Evolutionary conservation across 2,113 vertebrate species (phyloP).

Genomic region (Polypterus bichir): DNA sequence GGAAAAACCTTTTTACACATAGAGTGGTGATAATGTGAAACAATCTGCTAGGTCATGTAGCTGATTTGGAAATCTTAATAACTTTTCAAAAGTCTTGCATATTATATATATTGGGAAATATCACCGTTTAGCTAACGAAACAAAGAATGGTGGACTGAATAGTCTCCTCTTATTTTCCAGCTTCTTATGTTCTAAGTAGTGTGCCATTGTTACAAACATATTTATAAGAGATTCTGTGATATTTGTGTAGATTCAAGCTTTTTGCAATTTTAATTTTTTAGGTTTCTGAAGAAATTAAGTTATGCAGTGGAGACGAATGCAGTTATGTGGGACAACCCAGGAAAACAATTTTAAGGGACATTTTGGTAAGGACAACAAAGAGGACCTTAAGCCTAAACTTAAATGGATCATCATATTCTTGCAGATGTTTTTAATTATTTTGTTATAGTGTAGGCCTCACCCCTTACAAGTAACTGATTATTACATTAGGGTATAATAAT

Average conservation of each 20-base stretch:
- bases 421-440: background rate
- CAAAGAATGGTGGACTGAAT: background rate
- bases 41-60: too few species aligned
- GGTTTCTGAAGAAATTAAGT: slow-evolving; percentile 53
- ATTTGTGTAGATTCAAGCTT: background rate
- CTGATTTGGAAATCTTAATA: too few species aligned
- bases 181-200: background rate
- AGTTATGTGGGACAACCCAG: slow-evolving; percentile 49
- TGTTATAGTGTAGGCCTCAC: slow-evolving; percentile 5
- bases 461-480: background rate
- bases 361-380: slow-evolving; percentile 44
- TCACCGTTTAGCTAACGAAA: background rate
- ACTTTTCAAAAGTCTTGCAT: too few species aligned
- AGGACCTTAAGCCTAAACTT: background rate
- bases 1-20: too few species aligned
- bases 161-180: background rate
- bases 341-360: slow-evolving; percentile 42
- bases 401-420: background rate
- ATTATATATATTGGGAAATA: background rate
- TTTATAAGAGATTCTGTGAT: too few species aligned
- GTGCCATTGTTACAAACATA: too few species aligned
- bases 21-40: too few species aligned
- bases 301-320: slow-evolving; percentile 54
- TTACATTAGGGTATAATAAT: too few species aligned
- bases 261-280: slow-evolving; percentile 17